Evolutionary conservation across 2,888 invertebrate species (phyloP), one percentile per base, ranked within the genome.

Genomic region (Melangyna quadrimaculata): DNA sequence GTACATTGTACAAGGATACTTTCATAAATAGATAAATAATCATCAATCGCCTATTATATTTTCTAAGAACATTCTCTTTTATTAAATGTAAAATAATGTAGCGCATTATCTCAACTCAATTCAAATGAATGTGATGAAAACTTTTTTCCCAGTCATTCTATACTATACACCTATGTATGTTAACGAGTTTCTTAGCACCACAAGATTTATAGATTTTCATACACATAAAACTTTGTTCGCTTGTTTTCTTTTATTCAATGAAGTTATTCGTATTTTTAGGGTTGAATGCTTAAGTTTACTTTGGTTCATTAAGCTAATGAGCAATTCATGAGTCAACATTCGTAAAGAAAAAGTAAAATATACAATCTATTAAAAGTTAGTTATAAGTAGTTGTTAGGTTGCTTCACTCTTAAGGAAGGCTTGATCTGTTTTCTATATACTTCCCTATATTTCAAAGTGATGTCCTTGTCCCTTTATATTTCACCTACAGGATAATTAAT

Each of bases 231-330:
- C 40, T 63, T 63, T 40, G 6, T 12, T 24, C 3, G 17, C 40
- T 59, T 43, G 40, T 63, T 43, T 37, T 14, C 37, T 22, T 37
- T 59, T 37, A 69, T 67, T 17, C 17, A 19, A 27, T 37, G 1
- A 43, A 80, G 53, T 37, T 61, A 55, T 55, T 24, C 48, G 35
- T 40, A 70, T 55, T 24, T 57, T 43, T 40, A 70, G 55, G 69
- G 70, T 74, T 71, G 22, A 43, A 51, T 51, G 24, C 22, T 53
- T 10, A 45, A 43, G 22, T 57, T 61, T 32, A 45, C 59, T 10
- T 19, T 29, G 37, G 22, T 40, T 84, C 84, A 84, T 84, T 84
- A 79, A 53, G 63, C 67, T 84, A 84, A 84, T 84, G 84, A 80
- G 84, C 72, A 51, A 69, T 80, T 75, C 75, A 84, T 84, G 84